phyloP scores from a whole-genome alignment of 2,888 invertebrate genomes.

The Drosophila formosana region DNA sequence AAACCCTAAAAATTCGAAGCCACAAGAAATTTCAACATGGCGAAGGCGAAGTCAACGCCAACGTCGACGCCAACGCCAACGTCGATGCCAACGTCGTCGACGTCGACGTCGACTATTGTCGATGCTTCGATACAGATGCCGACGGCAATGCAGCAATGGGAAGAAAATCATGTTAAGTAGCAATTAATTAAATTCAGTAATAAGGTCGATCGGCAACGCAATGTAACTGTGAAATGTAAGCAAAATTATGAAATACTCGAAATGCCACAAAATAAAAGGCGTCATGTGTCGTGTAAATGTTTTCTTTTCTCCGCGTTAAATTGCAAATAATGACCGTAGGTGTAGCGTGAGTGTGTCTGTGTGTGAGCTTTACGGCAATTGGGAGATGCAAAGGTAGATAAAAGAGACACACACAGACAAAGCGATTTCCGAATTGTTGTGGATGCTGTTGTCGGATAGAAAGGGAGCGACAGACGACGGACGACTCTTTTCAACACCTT shows the following conservation, averaged over 20 bases:
- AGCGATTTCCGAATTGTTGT: conserved; percentile 33
- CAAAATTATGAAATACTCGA: conserved; percentile 60
- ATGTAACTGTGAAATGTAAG: conserved; percentile 39
- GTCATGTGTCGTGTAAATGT: conserved; percentile 31
- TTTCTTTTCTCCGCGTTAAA: conserved; percentile 46
- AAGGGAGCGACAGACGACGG: conserved; percentile 16
- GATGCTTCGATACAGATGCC: background rate
- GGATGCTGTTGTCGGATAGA: background rate
- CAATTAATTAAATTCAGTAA: conserved; percentile 69
- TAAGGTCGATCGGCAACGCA: conserved; percentile 30
- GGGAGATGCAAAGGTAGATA: conserved; percentile 17
- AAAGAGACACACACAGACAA: conserved; percentile 30
- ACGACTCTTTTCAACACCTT: conserved; percentile 38
- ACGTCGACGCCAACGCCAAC: conserved; percentile 8
- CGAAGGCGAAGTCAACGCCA: conserved; percentile 36
- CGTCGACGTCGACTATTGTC: background rate
- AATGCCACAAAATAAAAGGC: conserved; percentile 30
- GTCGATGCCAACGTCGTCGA: background rate
- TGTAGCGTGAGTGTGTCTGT: conserved; percentile 27
- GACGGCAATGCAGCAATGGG: background rate
- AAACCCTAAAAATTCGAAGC: conserved; percentile 43
- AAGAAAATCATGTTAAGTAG: conserved; percentile 56
- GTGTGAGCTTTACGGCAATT: conserved; percentile 1
- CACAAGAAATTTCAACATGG: conserved; percentile 54
- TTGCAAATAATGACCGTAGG: conserved; percentile 66